Evolutionary conservation across 2,797 vertebrate genomes (phyloP).

Genomic region (Enteromius trimaculatus): DNA sequence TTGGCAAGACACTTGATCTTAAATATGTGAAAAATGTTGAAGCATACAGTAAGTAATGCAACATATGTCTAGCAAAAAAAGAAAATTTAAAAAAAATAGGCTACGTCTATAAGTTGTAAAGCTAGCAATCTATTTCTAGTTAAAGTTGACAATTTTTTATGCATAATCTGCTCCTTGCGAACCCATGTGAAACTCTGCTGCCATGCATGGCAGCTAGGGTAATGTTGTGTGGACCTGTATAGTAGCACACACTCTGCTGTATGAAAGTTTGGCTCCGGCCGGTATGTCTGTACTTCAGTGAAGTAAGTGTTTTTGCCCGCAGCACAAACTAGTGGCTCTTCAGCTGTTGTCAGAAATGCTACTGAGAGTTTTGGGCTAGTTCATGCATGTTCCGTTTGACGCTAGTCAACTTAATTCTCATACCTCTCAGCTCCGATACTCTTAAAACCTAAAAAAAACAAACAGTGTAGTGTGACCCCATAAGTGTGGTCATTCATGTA

Average conservation of each 20-base stretch:
- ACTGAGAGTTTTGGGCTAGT: slow-evolving; percentile 11
- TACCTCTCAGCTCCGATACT: not conserved
- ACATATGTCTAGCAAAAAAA: not conserved
- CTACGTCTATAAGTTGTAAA: not conserved
- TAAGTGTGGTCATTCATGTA: not conserved
- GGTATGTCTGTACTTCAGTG: not conserved
- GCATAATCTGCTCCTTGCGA: not conserved
- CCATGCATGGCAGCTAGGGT: not conserved
- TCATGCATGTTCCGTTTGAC: slow-evolving; percentile 26
- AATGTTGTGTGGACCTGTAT: not conserved
- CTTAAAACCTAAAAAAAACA: not conserved
- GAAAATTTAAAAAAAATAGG: fast-evolving
- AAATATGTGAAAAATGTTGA: slow-evolving; percentile 33
- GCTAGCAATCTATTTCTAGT: not conserved
- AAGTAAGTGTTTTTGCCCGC: slow-evolving; percentile 1
- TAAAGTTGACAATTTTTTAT: not conserved
- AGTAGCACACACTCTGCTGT: not conserved
- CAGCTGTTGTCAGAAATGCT: slow-evolving; percentile 18
- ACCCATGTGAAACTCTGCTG: not conserved
- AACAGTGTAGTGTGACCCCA: not conserved
- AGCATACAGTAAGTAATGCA: not conserved
- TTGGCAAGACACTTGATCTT: slow-evolving; percentile 24
- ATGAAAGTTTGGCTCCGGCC: not conserved
- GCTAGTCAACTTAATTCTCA: not conserved
- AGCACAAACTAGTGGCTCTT: slow-evolving; percentile 11